Evolutionary conservation across 2,113 vertebrate species (phyloP), one percentile per base, ranked within the genome.

Genomic region (Rhea pennata): DNA sequence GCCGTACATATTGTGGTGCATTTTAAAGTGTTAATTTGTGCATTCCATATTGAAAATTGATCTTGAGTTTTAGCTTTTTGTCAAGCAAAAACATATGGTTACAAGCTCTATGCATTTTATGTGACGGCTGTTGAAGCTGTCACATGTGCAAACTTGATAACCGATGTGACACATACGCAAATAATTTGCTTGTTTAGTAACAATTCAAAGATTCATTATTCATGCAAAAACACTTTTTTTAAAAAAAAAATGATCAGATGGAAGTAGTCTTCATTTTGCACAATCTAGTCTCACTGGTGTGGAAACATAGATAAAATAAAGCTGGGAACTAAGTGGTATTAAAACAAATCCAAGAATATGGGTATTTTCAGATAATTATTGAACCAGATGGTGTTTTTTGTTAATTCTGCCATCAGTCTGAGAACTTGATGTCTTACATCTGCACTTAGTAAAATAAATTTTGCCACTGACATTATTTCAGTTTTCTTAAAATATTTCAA

Each of bases 21-120:
- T 98, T 98, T 98, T 97, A 97, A 98, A 98, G 98, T 98, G 98
- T 98, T 98, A 98, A 98, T 98, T 98, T 98, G 98, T 96, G 97
- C 97, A 96, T 98, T 98, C 97, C 98, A 98, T 98, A 98, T 98
- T 98, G 98, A 98, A 98, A 98, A 98, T 98, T 97, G 98, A 98
- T 98, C 98, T 98, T 97, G 97, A 98, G 98, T 97, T 98, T 98
- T 97, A 97, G 98, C 98, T 98, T 98, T 98, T 98, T 97, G 97
- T 99, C 98, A 98, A 98, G 98, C 98, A 98, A 97, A 99, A 98
- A 98, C 98, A 98, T 99, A 99, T 99, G 98, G 98, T 97, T 97
- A 97, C 96, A 97, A 98, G 98, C 97, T 97, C 97, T 96, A 98
- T 97, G 98, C 97, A 97, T 97, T 98, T 98, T 98, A 98, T 98